These are phyloP conservation scores for Drosophila kokeensis DNA, from an alignment of 2,888 invertebrate genomes.

Conservation along the genomic window DNA sequence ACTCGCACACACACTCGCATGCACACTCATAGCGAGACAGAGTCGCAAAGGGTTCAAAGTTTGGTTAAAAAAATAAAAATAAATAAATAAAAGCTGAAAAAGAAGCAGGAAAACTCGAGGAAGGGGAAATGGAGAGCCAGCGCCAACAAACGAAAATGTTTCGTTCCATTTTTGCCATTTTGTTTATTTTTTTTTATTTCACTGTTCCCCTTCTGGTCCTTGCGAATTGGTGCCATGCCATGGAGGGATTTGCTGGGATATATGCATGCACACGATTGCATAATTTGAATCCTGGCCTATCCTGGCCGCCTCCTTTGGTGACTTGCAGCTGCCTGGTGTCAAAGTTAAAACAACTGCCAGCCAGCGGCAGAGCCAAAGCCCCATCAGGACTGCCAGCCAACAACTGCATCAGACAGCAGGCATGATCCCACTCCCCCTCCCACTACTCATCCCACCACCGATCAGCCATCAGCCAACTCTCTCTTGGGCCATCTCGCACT, in stretches of 20 bases:
- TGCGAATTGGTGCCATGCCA: constrained; percentile 66
- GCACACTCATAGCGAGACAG: constrained; percentile 20
- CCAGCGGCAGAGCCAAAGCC: not conserved
- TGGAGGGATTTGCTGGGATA: constrained; percentile 43
- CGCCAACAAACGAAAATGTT: constrained; percentile 55
- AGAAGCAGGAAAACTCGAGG: constrained; percentile 2
- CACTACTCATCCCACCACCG: not conserved
- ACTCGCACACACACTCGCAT: constrained; percentile 9
- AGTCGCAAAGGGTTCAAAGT: constrained; percentile 69
- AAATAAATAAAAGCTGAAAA: not conserved
- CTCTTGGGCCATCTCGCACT: not conserved
- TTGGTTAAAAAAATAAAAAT: constrained; percentile 47
- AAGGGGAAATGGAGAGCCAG: constrained; percentile 13
- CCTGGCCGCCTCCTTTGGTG: constrained; percentile 13
- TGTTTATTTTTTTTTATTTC: constrained; percentile 15
- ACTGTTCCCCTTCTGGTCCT: constrained; percentile 3
- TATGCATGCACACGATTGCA: constrained; percentile 66
- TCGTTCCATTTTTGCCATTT: constrained; percentile 56
- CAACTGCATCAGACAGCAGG: constrained; percentile 48
- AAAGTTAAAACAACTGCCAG: constrained; percentile 23
- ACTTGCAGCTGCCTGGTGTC: constrained; percentile 56
- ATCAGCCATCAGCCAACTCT: not conserved
- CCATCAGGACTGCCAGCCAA: not conserved
- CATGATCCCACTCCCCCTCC: constrained; percentile 8
- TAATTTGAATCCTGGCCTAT: constrained; percentile 53